A percentile compares a stretch with the other conserved stretches of the same genome.
Evolutionary conservation across 2,797 vertebrate species (phyloP).

Genomic region (Paguma larvata): DNA sequence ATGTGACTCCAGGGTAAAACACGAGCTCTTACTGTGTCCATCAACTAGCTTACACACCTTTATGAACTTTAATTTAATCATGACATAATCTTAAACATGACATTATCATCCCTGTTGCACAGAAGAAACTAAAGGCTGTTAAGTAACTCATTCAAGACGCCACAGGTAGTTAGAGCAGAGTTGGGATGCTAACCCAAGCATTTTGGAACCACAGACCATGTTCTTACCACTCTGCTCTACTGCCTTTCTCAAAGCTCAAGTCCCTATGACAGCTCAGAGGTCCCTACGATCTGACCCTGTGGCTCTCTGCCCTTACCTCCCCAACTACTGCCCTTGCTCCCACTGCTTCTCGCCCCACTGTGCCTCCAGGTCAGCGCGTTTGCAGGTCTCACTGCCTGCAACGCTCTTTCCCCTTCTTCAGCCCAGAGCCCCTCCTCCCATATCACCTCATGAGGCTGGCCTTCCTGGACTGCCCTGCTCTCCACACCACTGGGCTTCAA

Average conservation of each 20-base stretch:
- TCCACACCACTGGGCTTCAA: background rate
- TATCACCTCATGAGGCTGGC: background rate
- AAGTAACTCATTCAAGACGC: background rate
- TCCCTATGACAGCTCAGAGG: too few relatives aligned
- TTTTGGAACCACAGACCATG: background rate
- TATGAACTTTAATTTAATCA: background rate
- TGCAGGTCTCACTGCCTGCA: background rate
- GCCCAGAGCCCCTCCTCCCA: background rate
- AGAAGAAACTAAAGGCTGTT: background rate
- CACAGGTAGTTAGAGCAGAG: background rate
- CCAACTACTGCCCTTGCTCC: background rate
- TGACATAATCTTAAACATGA: background rate
- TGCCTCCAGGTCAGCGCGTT: background rate
- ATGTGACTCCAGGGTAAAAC: background rate
- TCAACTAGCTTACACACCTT: background rate
- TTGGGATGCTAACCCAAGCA: background rate
- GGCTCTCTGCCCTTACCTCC: background rate
- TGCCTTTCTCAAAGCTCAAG: background rate
- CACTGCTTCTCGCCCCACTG: fast-evolving
- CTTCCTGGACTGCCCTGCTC: background rate
- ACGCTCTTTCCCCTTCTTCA: too few relatives aligned
- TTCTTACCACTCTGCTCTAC: background rate
- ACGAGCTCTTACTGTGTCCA: background rate
- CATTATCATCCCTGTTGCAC: background rate
- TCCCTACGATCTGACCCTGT: background rate